A percentile compares a stretch with the other conserved stretches of the same genome.
phyloP scores from a whole-genome alignment of 2,113 vertebrate genomes.

The Strix aluco region DNA sequence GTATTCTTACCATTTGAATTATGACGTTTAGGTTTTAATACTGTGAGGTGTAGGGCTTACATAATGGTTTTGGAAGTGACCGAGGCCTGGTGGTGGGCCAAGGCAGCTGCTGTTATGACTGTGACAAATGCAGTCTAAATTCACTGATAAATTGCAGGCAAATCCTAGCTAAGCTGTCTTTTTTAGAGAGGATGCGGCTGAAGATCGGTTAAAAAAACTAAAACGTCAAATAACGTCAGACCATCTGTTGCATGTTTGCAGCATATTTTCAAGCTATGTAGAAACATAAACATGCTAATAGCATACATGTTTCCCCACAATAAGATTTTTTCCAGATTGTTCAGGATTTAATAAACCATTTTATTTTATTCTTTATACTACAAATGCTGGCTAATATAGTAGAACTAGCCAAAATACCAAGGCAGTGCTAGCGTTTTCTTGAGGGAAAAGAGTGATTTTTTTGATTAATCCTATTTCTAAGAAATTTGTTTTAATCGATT shows the following conservation, averaged over 20 bases:
- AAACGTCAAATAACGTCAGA: slow-evolving; percentile 66
- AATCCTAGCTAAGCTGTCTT: slow-evolving; percentile 82
- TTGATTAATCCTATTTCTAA: neutral
- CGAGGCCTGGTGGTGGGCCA: slow-evolving; percentile 53
- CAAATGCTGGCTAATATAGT: slow-evolving; percentile 16
- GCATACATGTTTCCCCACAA: neutral
- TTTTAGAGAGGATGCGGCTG: slow-evolving; percentile 64
- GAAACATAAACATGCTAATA: slow-evolving; percentile 65
- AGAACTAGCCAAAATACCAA: neutral
- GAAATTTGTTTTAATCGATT: neutral
- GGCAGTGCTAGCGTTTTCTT: neutral
- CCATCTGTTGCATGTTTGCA: slow-evolving; percentile 77
- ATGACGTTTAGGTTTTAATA: slow-evolving; percentile 17
- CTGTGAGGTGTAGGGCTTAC: slow-evolving; percentile 41
- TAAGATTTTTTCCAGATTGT: slow-evolving; percentile 5
- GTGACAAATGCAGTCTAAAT: slow-evolving; percentile 66
- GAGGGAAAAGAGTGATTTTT: neutral
- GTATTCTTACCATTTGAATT: slow-evolving; percentile 27
- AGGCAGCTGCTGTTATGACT: slow-evolving; percentile 55
- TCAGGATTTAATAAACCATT: slow-evolving; percentile 54
- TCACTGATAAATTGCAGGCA: slow-evolving; percentile 74
- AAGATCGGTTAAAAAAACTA: slow-evolving; percentile 53
- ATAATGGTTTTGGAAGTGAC: slow-evolving; percentile 62
- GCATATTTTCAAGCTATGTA: slow-evolving; percentile 54
- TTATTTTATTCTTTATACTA: slow-evolving; percentile 34